Evolutionary conservation across 2,113 vertebrate species (phyloP).

Genomic region (Myrmecophaga tridactyla): DNA sequence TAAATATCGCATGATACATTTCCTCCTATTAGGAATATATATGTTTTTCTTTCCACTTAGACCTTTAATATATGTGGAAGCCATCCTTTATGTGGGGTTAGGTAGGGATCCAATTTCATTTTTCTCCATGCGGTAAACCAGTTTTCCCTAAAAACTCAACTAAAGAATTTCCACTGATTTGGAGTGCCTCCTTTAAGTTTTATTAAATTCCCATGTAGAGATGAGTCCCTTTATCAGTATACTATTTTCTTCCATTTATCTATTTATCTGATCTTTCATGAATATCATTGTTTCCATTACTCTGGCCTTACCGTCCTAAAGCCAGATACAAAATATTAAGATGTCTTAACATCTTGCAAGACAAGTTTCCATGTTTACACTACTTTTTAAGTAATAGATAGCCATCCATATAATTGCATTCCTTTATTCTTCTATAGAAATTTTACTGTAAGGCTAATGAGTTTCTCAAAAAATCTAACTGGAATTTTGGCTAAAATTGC

Average conservation of each 20-base stretch:
- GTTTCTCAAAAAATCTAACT: slow-evolving; percentile 1
- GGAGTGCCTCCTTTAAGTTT: neutral
- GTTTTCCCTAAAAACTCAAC: neutral
- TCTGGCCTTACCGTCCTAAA: too few species aligned
- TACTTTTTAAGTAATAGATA: neutral
- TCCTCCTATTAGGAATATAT: neutral
- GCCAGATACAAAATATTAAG: too few species aligned
- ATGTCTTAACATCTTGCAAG: too few species aligned
- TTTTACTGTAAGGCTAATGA: neutral
- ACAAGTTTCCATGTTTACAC: neutral
- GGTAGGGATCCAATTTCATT: neutral
- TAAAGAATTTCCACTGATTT: slow-evolving; percentile 10
- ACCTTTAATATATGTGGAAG: neutral
- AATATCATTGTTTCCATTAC: too few species aligned
- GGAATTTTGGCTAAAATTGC: too few species aligned
- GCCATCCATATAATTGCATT: neutral
- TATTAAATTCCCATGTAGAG: neutral
- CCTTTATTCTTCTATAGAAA: slow-evolving; percentile 1
- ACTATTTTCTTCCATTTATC: neutral
- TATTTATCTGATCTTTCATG: neutral
- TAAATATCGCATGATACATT: neutral
- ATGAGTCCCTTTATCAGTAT: neutral
- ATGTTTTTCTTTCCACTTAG: neutral
- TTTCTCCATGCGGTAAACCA: neutral
- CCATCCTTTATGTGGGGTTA: neutral